Conservation (phyloP, 2,797 vertebrate species). For the Taenioides sp. region DNA sequence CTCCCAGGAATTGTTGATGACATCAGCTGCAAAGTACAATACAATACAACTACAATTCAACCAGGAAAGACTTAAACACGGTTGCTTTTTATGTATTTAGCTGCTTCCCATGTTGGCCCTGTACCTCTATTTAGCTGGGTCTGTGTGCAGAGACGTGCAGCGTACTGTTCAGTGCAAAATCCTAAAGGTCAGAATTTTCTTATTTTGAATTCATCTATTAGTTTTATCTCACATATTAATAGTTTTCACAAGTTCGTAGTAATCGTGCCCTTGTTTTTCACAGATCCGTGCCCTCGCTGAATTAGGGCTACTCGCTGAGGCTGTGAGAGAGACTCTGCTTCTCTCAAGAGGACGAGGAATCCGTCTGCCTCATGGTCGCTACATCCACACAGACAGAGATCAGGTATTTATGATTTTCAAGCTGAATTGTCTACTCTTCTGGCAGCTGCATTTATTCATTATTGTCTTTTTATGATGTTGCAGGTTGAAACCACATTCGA, state of each 20-base stretch:
- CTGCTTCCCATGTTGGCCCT: conserved; percentile 86
- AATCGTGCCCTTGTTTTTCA: conserved; percentile 42
- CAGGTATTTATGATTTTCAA: conserved; percentile 48
- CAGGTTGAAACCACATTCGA: conserved; percentile 66
- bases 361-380: conserved; percentile 55
- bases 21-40: too few relatives aligned
- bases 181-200: conserved; percentile 82
- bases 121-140: conserved; percentile 85
- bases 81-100: conserved; percentile 64
- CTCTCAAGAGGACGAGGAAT: conserved; percentile 78
- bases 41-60: background rate
- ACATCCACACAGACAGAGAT: conserved; percentile 38
- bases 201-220: conserved; percentile 19
- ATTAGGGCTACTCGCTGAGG: conserved; percentile 84
- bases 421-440: too few relatives aligned
- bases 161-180: conserved; percentile 85
- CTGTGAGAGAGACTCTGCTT: conserved; percentile 79
- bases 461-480: conserved; percentile 20
- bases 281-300: conserved; percentile 88
- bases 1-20: too few relatives aligned
- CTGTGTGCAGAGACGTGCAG: conserved; percentile 82
- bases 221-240: conserved; percentile 19
- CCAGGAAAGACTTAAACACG: background rate
- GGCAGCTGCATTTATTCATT: background rate
- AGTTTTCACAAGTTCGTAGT: background rate